Base-by-base conservation (phyloP, 2,797 vertebrate genomes). In the Darevskia nairensis region DNA sequence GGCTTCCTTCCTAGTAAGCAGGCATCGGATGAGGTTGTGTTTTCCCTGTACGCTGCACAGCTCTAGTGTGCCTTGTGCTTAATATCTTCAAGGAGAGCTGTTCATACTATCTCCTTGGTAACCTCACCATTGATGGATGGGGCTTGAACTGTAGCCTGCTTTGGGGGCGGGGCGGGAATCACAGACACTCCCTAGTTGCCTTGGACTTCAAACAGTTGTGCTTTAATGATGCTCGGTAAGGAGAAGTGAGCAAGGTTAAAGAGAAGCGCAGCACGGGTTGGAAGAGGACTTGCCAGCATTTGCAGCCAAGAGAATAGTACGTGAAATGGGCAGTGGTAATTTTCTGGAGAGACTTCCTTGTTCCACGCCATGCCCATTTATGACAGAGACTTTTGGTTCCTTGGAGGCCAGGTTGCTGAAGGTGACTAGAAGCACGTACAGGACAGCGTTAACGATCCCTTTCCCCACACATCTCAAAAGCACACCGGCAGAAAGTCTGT, bases 191-290 rank as follows among this genome's bases (percentile, higher is more conserved):
- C 10, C 27, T 8, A 21, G 41, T 68, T 32, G 29, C 21, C 50
- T 64, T 77, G 61, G 21, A 29, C 64, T 89, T 71, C 29, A 15
- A 84, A 59, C 9, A 71, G 11, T 74, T 76, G n/a, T 84, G 76
- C 59, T 87, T 90, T 87, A 90, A 80, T 90, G 41, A 81, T 44
- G 32, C 10, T 59, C 35, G 66, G 68, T 11, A 13, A 44, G 77
- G 39, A 80, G 71, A 64, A 27, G 39, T 11, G 59, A 35, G 39
- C 3, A 1, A 55, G 13, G 50, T 55, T 55, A 55, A 15, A 55
- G 50, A 55, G 50, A 55, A 39, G 15, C 27, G 41, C 77, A 85
- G 41, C 68, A 75, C 50, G 17, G 39, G 68, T 25, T 89, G 76
- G 15, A 85, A 19, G 68, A 66, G n/a, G 25, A 50, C 32, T 32